Evolutionary conservation across 2,113 vertebrate species (phyloP).

Genomic region (Donacobius atricapilla): DNA sequence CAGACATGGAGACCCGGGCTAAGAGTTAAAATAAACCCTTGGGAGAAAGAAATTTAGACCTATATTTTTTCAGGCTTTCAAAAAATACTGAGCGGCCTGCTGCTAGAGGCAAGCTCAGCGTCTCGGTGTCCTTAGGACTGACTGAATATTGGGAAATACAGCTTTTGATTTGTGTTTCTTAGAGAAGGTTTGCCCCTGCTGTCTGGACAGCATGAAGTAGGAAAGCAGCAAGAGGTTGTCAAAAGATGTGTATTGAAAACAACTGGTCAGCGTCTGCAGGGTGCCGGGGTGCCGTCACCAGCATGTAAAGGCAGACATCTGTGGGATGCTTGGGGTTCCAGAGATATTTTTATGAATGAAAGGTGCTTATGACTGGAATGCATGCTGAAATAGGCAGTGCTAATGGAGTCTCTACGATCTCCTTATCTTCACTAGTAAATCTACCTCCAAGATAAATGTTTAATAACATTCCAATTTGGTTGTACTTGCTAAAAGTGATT

Average conservation of each 20-base stretch:
- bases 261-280: not conserved
- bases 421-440: conserved; percentile 39
- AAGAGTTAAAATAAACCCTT: not conserved
- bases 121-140: not conserved
- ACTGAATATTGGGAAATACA: not conserved
- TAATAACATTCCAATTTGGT: conserved; percentile 33
- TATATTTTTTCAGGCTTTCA: not conserved
- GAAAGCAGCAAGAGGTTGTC: not conserved
- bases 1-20: accelerated
- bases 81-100: not conserved
- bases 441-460: conserved; percentile 13
- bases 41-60: not conserved
- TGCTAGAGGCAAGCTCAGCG: not conserved
- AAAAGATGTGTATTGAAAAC: not conserved
- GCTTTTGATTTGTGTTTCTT: not conserved
- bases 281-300: not conserved
- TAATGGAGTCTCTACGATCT: not conserved
- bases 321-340: conserved; percentile 45
- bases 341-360: conserved; percentile 60
- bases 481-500: not conserved
- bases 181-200: not conserved
- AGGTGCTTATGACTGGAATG: conserved; percentile 40
- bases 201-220: not conserved
- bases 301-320: conserved; percentile 2
- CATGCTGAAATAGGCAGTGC: not conserved